phyloP scores from a whole-genome alignment of 2,797 vertebrate species.

The Rachycentron canadum region DNA sequence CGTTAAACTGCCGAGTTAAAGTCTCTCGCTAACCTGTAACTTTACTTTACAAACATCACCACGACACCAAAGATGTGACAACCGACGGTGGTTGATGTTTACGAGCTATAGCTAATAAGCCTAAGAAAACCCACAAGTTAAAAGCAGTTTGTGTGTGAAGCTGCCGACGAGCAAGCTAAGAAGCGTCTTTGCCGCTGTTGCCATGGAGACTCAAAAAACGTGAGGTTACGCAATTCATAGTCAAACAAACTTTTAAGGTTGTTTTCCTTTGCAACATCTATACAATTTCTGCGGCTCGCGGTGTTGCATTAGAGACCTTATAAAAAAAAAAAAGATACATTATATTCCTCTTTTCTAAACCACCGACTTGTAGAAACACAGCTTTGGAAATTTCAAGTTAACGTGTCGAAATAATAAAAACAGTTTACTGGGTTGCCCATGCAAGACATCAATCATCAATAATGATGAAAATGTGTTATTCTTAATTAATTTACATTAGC shows the following conservation, averaged over 20 bases:
- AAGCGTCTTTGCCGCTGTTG: slow-evolving; percentile 29
- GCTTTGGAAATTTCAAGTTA: slow-evolving; percentile 40
- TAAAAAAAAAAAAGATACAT: neutral
- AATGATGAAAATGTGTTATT: slow-evolving; percentile 60
- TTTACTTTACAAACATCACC: neutral
- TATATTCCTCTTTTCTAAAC: slow-evolving; percentile 60
- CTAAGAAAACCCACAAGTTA: neutral
- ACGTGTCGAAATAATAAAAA: slow-evolving; percentile 49
- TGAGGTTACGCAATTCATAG: neutral
- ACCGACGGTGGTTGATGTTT: no score
- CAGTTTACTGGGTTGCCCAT: neutral
- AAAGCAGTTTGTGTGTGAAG: neutral
- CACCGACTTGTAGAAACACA: slow-evolving; percentile 38
- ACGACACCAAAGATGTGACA: neutral
- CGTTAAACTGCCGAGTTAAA: neutral
- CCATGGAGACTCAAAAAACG: slow-evolving; percentile 57
- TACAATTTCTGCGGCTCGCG: neutral
- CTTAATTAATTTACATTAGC: slow-evolving; percentile 57
- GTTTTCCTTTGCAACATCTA: no score
- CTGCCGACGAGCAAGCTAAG: fast-evolving
- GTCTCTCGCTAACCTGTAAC: neutral
- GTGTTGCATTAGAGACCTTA: slow-evolving; percentile 37
- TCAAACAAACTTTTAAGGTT: no score
- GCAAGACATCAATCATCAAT: slow-evolving; percentile 28
- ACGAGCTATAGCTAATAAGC: fast-evolving